These are phyloP conservation scores for Phrynosoma platyrhinos DNA, from an alignment of 2,113 vertebrate genomes.

Conservation along the genomic window DNA sequence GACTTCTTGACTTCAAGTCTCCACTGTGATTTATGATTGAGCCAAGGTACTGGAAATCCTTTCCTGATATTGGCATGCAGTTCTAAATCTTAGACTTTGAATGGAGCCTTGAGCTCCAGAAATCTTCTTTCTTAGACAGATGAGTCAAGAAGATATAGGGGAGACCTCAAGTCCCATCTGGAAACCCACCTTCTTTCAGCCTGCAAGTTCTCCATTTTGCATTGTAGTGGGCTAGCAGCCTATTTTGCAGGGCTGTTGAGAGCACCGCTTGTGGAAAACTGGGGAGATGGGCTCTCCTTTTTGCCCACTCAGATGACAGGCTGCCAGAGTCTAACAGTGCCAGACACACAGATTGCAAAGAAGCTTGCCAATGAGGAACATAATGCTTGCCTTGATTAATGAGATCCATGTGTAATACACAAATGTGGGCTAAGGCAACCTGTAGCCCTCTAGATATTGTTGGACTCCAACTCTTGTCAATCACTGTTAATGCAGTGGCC, in stretches of 20 bases:
- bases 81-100: neutral
- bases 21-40: too few species aligned
- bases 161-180: neutral
- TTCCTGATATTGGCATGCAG: too few species aligned
- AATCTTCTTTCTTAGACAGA: neutral
- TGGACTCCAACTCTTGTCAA: too few species aligned
- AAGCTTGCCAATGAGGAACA: neutral
- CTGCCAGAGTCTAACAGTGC: too few species aligned
- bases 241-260: neutral
- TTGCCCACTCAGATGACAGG: too few species aligned
- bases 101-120: neutral
- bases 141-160: neutral
- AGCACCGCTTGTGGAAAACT: neutral
- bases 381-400: neutral
- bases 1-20: too few species aligned
- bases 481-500: neutral
- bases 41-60: too few species aligned
- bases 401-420: neutral
- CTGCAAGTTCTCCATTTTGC: neutral
- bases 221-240: neutral
- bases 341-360: neutral
- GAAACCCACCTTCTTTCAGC: neutral
- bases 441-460: too few species aligned
- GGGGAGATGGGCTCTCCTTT: too few species aligned
- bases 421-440: too few species aligned